Base-by-base conservation (phyloP, 1,140 invertebrate genomes). In the Anagrus nilaparvatae region DNA sequence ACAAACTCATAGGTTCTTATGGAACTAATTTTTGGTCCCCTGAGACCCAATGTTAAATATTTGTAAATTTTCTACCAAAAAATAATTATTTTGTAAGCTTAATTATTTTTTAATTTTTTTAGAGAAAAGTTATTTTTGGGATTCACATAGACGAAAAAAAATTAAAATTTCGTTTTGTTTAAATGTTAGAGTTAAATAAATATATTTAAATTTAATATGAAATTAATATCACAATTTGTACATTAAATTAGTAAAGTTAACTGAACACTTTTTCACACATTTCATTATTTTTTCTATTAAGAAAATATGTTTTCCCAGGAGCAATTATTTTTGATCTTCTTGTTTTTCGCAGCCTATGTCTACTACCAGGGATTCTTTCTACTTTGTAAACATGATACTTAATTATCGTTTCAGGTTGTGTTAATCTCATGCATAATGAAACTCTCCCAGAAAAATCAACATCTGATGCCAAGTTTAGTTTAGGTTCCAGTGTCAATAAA, bases 261-360 rank as follows among this genome's bases (percentile, higher is more conserved):
- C 51, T 65, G 32, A 62, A 63, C 44, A 64, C 49, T 50, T 63
- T 67, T 2, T 65, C 59, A 55, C 85, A 89, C 75, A 86, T 82
- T 58, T 86, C 78, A 58, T 80, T 84, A 56, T 87, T 87, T 58
- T 87, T 86, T 47, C 70, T 70, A 56, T 87, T 87, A 10, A 88
- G 70, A 3, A 76, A 70, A 56, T 86, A 87, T 0, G 83, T 85
- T 50, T 69, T 73, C 2, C 82, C 84, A 3, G 84, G 73, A 1
- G 71, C 72, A 9, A 56, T 23, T 19, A 54, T 27, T 18, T 40
- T 55, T 5, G 52, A 46, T 14, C 60, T 54, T 8, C 53, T 47
- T 1, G 63, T 61, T 49, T 78, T 80, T 40, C 75, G 67, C 14
- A 80, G 53, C 47, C 63, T 70, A 48, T 82, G 77, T 48, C 81